Percentiles rank a stretch among this genome's conserved stretches.
Conservation (phyloP, 2,113 vertebrate genomes). For the Dolichotis patagonum region DNA sequence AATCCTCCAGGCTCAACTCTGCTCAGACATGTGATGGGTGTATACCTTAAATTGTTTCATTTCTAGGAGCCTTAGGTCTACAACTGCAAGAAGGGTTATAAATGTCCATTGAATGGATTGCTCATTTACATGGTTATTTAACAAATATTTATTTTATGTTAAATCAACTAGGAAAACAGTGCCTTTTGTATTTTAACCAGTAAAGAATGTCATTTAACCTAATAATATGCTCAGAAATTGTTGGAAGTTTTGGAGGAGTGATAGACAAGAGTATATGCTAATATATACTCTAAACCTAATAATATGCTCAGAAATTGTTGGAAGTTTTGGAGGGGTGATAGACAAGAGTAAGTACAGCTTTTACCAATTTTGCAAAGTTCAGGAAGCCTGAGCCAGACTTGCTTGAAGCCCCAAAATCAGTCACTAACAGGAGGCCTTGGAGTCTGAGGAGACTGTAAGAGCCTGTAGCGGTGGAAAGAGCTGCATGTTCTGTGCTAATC, state of each 20-base stretch:
- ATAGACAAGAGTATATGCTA: too few relatives aligned
- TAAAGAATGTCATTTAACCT: not conserved
- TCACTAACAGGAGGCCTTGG: not conserved
- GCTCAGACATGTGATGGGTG: not conserved
- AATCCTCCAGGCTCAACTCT: not conserved
- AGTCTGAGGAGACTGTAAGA: not conserved
- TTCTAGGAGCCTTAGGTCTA: not conserved
- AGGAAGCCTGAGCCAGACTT: not conserved
- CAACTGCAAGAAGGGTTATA: not conserved
- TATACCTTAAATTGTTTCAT: not conserved
- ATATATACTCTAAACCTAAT: too few relatives aligned
- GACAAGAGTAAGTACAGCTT: not conserved
- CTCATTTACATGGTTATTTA: not conserved
- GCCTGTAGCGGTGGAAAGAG: not conserved
- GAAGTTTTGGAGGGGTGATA: not conserved
- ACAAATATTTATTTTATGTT: slow-evolving; percentile 35
- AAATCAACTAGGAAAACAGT: not conserved
- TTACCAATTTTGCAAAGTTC: not conserved
- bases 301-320: not conserved
- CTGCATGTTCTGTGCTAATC: not conserved
- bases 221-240: not conserved
- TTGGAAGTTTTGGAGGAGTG: not conserved
- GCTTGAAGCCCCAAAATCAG: not conserved
- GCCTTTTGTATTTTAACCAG: not conserved
- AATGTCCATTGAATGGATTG: not conserved